Conservation (phyloP, 1,140 invertebrate species). For the Zaprionus africanus region DNA sequence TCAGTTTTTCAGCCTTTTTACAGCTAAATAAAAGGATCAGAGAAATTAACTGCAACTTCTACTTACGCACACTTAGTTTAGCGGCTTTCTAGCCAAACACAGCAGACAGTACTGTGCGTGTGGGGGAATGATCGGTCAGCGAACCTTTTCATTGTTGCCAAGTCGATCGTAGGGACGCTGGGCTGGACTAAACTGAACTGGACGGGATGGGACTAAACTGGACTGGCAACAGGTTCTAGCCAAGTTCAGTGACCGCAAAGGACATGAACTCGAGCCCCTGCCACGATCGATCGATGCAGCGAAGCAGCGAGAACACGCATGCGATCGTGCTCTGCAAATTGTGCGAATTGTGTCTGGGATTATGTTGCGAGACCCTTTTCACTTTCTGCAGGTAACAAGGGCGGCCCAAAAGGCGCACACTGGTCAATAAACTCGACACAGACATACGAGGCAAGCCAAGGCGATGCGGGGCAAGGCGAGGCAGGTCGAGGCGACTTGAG, state of each 20-base stretch:
- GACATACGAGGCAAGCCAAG: not conserved
- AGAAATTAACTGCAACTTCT: no score
- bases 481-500: not conserved
- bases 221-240: conserved; percentile 31
- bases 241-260: conserved; percentile 63
- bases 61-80: no score
- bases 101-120: not conserved
- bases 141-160: conserved; percentile 48
- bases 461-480: no score
- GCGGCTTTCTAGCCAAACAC: not conserved
- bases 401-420: not conserved
- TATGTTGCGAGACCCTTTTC: conserved; percentile 10
- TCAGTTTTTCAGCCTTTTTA: no score
- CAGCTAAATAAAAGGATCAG: no score
- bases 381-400: not conserved
- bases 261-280: conserved; percentile 47
- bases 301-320: not conserved
- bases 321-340: not conserved
- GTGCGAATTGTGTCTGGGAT: conserved; percentile 10
- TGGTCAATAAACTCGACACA: conserved; percentile 12
- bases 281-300: not conserved
- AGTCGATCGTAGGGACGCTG: conserved; percentile 2
- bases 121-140: conserved; percentile 13
- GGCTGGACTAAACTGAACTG: conserved; percentile 16
- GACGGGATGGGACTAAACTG: not conserved